Conservation (phyloP, 2,888 invertebrate species). For the Macaria liturata region DNA sequence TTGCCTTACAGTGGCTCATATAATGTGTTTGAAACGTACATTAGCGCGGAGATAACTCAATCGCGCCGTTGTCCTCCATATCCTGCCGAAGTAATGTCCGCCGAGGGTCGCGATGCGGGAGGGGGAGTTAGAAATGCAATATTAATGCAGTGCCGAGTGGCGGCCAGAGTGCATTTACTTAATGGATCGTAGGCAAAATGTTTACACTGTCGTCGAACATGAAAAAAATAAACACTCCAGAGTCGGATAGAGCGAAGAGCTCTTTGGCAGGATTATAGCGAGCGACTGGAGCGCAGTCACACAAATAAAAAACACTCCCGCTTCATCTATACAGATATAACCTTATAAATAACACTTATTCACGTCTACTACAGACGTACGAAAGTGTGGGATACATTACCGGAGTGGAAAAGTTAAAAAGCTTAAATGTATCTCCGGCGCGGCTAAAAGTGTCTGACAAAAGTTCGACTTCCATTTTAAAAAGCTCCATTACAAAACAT, state of each 20-base stretch:
- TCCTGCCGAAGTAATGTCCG: constrained; percentile 43
- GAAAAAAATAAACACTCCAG: constrained; percentile 58
- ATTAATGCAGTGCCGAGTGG: constrained; percentile 83
- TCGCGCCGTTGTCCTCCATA: constrained; percentile 21
- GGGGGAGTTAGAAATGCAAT: constrained; percentile 83
- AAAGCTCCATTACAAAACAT: constrained; percentile 84
- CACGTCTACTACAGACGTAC: constrained; percentile 70
- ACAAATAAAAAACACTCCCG: constrained; percentile 67
- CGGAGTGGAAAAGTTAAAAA: constrained; percentile 83
- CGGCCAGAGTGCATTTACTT: constrained; percentile 77
- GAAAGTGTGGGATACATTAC: constrained; percentile 80
- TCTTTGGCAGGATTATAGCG: constrained; percentile 71
- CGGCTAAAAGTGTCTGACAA: constrained; percentile 84
- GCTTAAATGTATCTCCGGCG: constrained; percentile 83
- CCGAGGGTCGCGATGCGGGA: constrained; percentile 46
- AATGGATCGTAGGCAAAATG: constrained; percentile 79
- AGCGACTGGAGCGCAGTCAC: constrained; percentile 58
- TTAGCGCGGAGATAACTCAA: constrained; percentile 10
- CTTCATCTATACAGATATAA: constrained; percentile 60
- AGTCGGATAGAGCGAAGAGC: constrained; percentile 58
- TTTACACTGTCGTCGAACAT: constrained; percentile 69
- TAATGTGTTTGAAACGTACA: neutral
- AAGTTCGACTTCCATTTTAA: constrained; percentile 84
- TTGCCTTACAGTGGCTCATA: too few relatives aligned
- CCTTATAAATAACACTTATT: constrained; percentile 68